Evolutionary conservation across 2,888 invertebrate genomes (phyloP).

Genomic region (Drosophila paramelanica): DNA sequence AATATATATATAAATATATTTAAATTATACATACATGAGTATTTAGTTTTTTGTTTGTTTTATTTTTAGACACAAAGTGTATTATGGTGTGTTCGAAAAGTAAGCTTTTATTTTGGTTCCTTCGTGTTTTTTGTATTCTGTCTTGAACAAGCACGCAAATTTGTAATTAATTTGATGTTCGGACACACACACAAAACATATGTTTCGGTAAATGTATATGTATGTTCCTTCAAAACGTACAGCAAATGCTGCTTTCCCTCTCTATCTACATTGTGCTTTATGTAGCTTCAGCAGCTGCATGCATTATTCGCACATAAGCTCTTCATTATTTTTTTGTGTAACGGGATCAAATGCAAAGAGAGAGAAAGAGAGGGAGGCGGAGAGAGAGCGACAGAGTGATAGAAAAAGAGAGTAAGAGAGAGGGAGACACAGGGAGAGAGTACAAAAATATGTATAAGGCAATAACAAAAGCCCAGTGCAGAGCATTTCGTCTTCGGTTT

Average conservation of each 20-base stretch:
- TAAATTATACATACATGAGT: no score
- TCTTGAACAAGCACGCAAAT: constrained; percentile 50
- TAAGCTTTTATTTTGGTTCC: background rate
- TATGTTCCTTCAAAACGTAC: constrained; percentile 9
- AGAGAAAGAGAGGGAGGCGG: no score
- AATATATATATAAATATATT: no score
- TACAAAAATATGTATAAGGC: background rate
- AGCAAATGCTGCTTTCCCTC: constrained; percentile 1
- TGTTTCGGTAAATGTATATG: constrained; percentile 17
- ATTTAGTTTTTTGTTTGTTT: no score
- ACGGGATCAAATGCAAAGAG: constrained; percentile 7
- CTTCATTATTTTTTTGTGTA: constrained; percentile 8
- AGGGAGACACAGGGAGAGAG: background rate
- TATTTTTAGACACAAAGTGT: constrained; percentile 22
- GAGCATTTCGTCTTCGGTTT: constrained; percentile 40
- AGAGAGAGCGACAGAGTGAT: background rate
- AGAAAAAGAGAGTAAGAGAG: background rate
- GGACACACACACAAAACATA: constrained; percentile 13
- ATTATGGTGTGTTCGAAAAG: constrained; percentile 14
- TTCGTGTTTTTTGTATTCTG: constrained; percentile 13
- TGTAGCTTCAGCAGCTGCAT: constrained; percentile 13
- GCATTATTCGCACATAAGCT: constrained; percentile 9
- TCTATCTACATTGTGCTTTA: constrained; percentile 10
- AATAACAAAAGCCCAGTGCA: constrained; percentile 1
- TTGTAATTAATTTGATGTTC: constrained; percentile 53